Evolutionary conservation across 92 coral and sea anemone species (phyloP), one percentile per base, ranked within the genome.

Genomic region (Zoanthus solanderi): DNA sequence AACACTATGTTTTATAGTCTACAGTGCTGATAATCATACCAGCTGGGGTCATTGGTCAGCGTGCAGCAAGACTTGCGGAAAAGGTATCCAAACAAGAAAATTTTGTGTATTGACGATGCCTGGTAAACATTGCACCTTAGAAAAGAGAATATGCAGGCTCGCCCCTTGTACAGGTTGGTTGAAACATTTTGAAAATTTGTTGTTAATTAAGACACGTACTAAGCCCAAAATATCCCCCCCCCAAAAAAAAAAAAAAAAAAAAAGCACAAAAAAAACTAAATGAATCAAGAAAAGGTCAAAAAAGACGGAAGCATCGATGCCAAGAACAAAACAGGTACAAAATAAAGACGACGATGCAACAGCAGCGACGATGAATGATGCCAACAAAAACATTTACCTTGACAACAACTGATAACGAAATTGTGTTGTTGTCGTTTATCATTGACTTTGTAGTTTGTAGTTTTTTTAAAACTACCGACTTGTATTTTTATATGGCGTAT

Each of bases 31-130:
- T 47, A 81, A 81, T 9, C 75, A 44, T 9, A 81, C 85, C 12
- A 81, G 75, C 28, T 81, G 85, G 85, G 85, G 67, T 7, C 57
- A 47, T 0, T 81, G 85, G 85, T 65, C 85, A 0, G 32, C 54
- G 8, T 81, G 85, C 75, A 65, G 75, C 14, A 81, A 47, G 37
- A 44, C 75, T 7, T 81, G 85, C 46, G 85, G 75, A 8, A 28
- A 47, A 30, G 58, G 75, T 45, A n/a, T 81, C 61, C 75, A 81
- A 68, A 81, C 76, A 66, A 61, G 85, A 65, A 67, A 48, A 42
- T 65, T 81, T 18, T 81, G 85, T 12, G 75, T 81, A 13, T 46
- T 65, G 8, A 4, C 29, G 44, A 30, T 46, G 42, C 74, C 85
- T 5, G 74, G 50, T 44, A 81, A 66, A 16, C 45, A 53, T 18